phyloP scores from a whole-genome alignment of 2,113 vertebrate genomes.

The Hemiprocne comata region DNA sequence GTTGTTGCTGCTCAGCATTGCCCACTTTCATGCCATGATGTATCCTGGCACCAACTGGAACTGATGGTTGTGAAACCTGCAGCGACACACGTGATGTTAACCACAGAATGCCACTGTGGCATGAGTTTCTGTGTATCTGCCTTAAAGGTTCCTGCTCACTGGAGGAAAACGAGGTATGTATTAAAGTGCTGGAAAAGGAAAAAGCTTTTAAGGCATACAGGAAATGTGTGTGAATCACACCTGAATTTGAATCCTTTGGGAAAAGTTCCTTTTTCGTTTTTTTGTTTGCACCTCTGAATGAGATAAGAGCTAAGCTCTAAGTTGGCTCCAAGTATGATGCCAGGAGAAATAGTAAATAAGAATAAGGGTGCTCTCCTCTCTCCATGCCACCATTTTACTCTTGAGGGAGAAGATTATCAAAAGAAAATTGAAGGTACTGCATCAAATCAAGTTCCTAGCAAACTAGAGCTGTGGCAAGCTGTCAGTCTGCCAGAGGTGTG shows the following conservation, averaged over 20 bases:
- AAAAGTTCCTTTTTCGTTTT: background rate
- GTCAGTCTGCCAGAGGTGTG: conserved; percentile 69
- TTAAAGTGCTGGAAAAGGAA: background rate
- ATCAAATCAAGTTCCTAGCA: conserved; percentile 27
- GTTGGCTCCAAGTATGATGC: background rate
- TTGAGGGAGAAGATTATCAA: background rate
- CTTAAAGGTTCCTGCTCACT: background rate
- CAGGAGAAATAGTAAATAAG: background rate
- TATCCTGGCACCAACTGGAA: background rate
- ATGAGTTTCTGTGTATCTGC: background rate
- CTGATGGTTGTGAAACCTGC: background rate
- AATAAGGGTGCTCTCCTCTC: background rate
- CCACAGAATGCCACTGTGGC: background rate
- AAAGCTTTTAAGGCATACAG: background rate
- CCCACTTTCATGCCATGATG: background rate
- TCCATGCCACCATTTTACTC: background rate
- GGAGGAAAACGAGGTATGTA: background rate
- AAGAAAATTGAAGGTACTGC: conserved; percentile 1
- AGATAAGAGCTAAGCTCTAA: background rate
- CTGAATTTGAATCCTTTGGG: background rate
- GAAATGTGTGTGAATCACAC: rapidly evolving
- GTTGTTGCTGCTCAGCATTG: background rate
- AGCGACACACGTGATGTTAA: background rate
- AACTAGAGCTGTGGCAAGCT: conserved; percentile 62
- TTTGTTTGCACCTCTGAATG: background rate